phyloP scores from a whole-genome alignment of 2,888 invertebrate genomes.

The Drosophila percnosoma region DNA sequence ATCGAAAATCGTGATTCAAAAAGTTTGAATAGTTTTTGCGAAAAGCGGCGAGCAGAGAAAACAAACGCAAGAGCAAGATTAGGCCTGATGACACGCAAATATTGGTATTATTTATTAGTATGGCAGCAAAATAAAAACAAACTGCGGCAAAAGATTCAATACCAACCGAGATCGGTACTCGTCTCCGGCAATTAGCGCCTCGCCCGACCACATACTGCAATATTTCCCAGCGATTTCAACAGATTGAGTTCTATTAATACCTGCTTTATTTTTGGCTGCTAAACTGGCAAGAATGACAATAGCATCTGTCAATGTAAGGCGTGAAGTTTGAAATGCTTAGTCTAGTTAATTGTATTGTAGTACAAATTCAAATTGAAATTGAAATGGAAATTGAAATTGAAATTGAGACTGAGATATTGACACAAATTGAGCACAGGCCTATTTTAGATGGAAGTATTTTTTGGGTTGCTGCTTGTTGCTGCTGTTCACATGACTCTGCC shows the following conservation, averaged over 20 bases:
- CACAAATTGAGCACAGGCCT: slow-evolving; percentile 49
- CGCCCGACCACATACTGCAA: not conserved
- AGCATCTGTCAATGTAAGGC: not conserved
- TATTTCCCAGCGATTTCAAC: slow-evolving; percentile 8
- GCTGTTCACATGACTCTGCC: slow-evolving; percentile 63
- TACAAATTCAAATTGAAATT: slow-evolving; percentile 38
- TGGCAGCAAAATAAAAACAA: not conserved
- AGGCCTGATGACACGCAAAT: slow-evolving; percentile 30
- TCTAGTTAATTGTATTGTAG: slow-evolving; percentile 55
- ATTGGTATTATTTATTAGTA: slow-evolving; percentile 30
- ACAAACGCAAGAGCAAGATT: not conserved
- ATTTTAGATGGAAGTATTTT: slow-evolving; percentile 29
- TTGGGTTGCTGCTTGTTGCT: slow-evolving; percentile 20
- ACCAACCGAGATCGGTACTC: slow-evolving; percentile 3
- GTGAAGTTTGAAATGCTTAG: not conserved
- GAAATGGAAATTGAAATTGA: slow-evolving; percentile 28
- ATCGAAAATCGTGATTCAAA: not conserved
- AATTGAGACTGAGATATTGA: slow-evolving; percentile 44
- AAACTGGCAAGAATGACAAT: not conserved
- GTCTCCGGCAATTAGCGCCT: slow-evolving; percentile 21
- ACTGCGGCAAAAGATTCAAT: slow-evolving; percentile 3
- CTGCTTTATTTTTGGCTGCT: slow-evolving; percentile 21
- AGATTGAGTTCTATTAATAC: slow-evolving; percentile 8
- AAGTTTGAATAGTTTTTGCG: slow-evolving; percentile 8
- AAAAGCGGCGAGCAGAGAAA: not conserved